These are phyloP conservation scores for Platygyra sinensis DNA, from an alignment of 64 coral and sea anemone genomes.

Conservation along the genomic window DNA sequence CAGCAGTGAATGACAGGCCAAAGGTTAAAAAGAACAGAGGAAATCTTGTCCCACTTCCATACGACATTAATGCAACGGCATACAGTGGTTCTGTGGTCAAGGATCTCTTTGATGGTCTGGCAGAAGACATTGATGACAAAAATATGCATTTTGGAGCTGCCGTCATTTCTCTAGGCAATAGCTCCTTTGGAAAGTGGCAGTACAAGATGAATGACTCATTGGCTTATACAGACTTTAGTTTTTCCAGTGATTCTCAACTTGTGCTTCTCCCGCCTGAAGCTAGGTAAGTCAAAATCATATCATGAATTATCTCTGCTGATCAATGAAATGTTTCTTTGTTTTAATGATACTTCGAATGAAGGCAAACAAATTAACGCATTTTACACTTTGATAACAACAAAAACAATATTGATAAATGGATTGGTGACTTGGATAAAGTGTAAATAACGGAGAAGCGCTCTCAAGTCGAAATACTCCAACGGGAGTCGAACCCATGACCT, in stretches of 20 bases:
- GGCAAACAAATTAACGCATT: too few species aligned
- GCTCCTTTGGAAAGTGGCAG: conserved; percentile 48
- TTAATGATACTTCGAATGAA: not conserved
- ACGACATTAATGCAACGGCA: conserved; percentile 24
- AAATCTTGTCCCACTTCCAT: conserved; percentile 48
- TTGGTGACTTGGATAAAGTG: too few species aligned
- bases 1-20: conserved; percentile 56
- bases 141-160: conserved; percentile 30
- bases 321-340: not conserved
- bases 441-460: too few species aligned
- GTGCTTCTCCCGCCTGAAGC: not conserved
- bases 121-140: conserved; percentile 30
- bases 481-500: too few species aligned
- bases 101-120: conserved; percentile 18
- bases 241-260: not conserved
- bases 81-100: conserved; percentile 55
- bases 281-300: not conserved
- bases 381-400: too few species aligned
- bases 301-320: not conserved
- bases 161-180: conserved; percentile 28
- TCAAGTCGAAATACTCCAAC: too few species aligned
- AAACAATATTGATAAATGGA: too few species aligned
- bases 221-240: not conserved
- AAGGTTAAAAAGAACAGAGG: not conserved
- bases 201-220: conserved; percentile 6